phyloP scores from a whole-genome alignment of 2,113 vertebrate species.

The Chitala chitala region DNA sequence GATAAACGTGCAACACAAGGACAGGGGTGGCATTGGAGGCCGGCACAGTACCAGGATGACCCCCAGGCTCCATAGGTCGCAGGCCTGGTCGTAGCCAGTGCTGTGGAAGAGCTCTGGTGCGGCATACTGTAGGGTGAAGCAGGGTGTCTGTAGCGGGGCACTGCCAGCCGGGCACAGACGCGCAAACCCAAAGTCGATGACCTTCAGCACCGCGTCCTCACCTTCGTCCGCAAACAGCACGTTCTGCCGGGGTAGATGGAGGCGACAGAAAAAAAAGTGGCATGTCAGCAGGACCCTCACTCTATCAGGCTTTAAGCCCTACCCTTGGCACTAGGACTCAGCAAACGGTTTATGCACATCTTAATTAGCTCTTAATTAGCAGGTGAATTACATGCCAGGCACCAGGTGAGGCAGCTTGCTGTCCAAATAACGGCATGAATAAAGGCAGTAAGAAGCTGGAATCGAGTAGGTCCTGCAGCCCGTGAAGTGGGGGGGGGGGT shows the following conservation, averaged over 20 bases:
- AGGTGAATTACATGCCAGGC: not conserved
- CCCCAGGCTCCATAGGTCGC: slow-evolving; percentile 88
- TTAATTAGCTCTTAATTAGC: no score
- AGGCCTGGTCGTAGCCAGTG: slow-evolving; percentile 82
- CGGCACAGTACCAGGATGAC: slow-evolving; percentile 74
- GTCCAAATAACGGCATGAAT: not conserved
- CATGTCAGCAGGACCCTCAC: no score
- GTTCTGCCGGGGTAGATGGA: slow-evolving; percentile 59
- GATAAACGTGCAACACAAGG: not conserved
- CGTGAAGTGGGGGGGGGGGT: no score
- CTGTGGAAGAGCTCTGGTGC: slow-evolving; percentile 81
- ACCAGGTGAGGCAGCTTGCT: not conserved
- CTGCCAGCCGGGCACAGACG: slow-evolving; percentile 78
- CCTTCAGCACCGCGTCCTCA: slow-evolving; percentile 73
- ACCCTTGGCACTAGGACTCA: not conserved
- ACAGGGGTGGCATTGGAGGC: not conserved
- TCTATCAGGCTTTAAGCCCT: no score
- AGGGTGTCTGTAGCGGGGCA: slow-evolving; percentile 82
- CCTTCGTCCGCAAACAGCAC: slow-evolving; percentile 77
- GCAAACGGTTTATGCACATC: no score
- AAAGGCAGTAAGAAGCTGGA: not conserved
- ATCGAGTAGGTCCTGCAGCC: no score
- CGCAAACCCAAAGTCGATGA: slow-evolving; percentile 88
- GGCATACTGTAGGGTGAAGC: slow-evolving; percentile 87
- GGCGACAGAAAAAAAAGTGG: no score